Base-by-base conservation (phyloP, 2,797 vertebrate species). In the Hybognathus amarus region DNA sequence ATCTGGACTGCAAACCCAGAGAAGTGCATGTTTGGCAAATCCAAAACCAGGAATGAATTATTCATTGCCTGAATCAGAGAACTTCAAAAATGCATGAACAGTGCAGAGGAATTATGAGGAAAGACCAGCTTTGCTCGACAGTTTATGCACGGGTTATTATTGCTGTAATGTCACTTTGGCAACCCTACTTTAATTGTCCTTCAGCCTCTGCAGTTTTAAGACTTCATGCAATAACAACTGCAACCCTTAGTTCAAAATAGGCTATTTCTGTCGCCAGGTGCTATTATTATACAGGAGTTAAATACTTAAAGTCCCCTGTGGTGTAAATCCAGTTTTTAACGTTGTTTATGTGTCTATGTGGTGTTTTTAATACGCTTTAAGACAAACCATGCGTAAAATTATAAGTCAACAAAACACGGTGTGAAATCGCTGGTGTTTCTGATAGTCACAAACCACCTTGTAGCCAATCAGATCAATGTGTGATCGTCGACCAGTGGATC, bases 41-140 rank as follows among this genome's bases (percentile, higher is more conserved):
- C 92, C 88, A 91, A 74, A 93, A 90, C 85, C 52, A 69, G 64
- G 86, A 89, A 91, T 93, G 90, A 93, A 94, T 94, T 89, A 94
- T 93, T 92, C 89, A 93, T 92, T 77, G 88, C 84, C 64, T 77
- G 87, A 88, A 89, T 88, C 50, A 89, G 90, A 90, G 91, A 87
- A 89, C 89, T 88, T 91, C 80, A 88, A 78, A 69, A 80, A 90
- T 85, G 85, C 85, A 83, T 88, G 87, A 86, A 79, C 45, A 77
- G 38, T 61, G 27, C 77, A 66, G 64, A 30, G 36, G 36, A 80
- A 56, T 59, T 59, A 75, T 36, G 30, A 54, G 20, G 30, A 54
- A 36, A 73, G 27, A 74, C 42, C 71, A 74, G 50, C 30, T 74
- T 54, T 69, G 33, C 27, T 52, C 30, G 30, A 33, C 27, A 13